phyloP scores from a whole-genome alignment of 2,113 vertebrate genomes.

The Limnothrissa miodon region DNA sequence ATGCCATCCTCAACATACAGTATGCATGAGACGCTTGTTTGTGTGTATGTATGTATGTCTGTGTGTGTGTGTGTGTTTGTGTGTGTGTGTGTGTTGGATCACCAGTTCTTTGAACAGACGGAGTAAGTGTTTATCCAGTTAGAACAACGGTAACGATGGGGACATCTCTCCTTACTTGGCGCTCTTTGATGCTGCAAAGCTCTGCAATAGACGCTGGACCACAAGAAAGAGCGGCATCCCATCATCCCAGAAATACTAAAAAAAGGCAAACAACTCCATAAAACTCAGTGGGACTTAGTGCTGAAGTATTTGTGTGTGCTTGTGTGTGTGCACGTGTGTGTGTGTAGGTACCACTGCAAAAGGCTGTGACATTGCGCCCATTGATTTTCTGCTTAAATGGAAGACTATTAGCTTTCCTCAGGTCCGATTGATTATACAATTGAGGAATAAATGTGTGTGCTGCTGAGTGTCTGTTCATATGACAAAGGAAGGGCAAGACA shows the following conservation, averaged over 20 bases:
- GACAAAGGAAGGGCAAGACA: constrained; percentile 25
- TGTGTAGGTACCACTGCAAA: neutral
- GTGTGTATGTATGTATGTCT: too few species aligned
- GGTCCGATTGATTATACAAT: constrained; percentile 74
- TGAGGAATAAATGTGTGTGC: constrained; percentile 55
- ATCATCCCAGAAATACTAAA: neutral
- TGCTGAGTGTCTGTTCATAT: constrained; percentile 28
- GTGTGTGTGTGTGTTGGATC: too few species aligned
- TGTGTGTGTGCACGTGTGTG: neutral
- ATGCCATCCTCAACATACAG: too few species aligned
- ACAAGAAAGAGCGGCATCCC: too few species aligned
- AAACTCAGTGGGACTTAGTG: neutral
- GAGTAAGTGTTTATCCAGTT: too few species aligned
- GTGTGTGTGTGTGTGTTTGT: too few species aligned
- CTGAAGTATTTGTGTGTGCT: neutral
- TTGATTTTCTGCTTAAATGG: constrained; percentile 80
- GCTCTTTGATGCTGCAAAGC: neutral
- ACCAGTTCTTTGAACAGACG: too few species aligned
- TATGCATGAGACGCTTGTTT: too few species aligned
- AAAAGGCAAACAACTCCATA: neutral
- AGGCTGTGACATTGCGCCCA: constrained; percentile 51
- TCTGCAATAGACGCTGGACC: neutral
- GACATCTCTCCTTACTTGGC: neutral
- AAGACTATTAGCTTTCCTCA: constrained; percentile 75
- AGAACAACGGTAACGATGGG: too few species aligned